These are phyloP conservation scores for Arothron firmamentum DNA, from an alignment of 2,113 vertebrate species.

Conservation along the genomic window DNA sequence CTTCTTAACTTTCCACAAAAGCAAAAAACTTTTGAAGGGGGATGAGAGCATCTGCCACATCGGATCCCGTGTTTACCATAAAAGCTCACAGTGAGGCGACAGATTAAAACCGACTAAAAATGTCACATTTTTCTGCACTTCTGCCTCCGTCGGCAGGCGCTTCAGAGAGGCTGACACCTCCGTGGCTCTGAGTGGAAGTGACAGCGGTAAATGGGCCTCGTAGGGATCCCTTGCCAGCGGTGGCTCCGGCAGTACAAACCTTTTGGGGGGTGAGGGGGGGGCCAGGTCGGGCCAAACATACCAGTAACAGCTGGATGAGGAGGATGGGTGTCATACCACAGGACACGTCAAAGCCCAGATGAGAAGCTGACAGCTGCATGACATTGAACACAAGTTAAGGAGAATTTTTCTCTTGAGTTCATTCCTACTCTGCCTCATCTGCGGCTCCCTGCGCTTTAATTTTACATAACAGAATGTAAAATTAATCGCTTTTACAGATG, in stretches of 20 bases:
- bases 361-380: constrained; percentile 59
- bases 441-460: no score
- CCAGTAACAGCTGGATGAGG: constrained; percentile 68
- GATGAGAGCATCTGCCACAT: constrained; percentile 36
- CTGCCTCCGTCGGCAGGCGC: constrained; percentile 13
- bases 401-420: constrained; percentile 1
- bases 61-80: constrained; percentile 45
- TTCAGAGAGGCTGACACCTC: constrained; percentile 22
- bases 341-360: constrained; percentile 50
- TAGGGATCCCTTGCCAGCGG: constrained; percentile 57
- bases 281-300: constrained; percentile 44
- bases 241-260: constrained; percentile 62
- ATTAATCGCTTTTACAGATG: no score
- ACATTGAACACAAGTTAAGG: constrained; percentile 33
- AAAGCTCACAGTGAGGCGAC: constrained; percentile 50
- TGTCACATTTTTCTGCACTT: constrained; percentile 1
- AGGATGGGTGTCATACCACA: constrained; percentile 66
- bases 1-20: constrained; percentile 11
- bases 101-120: constrained; percentile 10
- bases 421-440: not conserved
- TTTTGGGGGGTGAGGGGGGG: constrained; percentile 15
- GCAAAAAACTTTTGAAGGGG: constrained; percentile 26
- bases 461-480: not conserved
- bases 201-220: constrained; percentile 61
- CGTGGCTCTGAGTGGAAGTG: constrained; percentile 50